Conservation (phyloP, 2,113 vertebrate species). For the Apaloderma vittatum region DNA sequence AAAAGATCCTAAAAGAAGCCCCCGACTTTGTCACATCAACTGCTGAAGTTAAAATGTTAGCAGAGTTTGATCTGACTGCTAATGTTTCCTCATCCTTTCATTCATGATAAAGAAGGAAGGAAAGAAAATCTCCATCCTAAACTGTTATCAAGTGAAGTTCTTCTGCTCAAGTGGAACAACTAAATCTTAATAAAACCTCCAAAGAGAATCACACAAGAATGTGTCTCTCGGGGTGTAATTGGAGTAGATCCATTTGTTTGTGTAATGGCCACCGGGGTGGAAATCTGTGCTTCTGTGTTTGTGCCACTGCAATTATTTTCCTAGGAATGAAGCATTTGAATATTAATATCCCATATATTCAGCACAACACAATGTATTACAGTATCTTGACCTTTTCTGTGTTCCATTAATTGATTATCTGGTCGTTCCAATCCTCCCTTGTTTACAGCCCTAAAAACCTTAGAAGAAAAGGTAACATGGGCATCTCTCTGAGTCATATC, state of each 20-base stretch:
- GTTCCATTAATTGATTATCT: constrained; percentile 65
- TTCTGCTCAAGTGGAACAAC: background rate
- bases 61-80: background rate
- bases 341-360: constrained; percentile 17
- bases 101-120: background rate
- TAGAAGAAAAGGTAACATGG: constrained; percentile 22
- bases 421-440: background rate
- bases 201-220: background rate
- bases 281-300: background rate
- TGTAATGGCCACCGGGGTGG: background rate
- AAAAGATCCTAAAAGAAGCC: background rate
- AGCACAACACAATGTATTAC: background rate
- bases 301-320: background rate
- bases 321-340: background rate
- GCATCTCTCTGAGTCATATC: constrained; percentile 1
- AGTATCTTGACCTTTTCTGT: constrained; percentile 70
- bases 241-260: background rate
- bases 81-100: background rate
- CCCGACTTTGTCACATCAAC: background rate
- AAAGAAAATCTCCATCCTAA: background rate
- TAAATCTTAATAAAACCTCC: background rate
- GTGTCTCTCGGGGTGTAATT: background rate
- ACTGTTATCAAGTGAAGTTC: background rate
- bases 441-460: constrained; percentile 44
- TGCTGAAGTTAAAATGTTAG: background rate